These are phyloP conservation scores for Garra rufa DNA, from an alignment of 2,113 vertebrate species.

Conservation along the genomic window DNA sequence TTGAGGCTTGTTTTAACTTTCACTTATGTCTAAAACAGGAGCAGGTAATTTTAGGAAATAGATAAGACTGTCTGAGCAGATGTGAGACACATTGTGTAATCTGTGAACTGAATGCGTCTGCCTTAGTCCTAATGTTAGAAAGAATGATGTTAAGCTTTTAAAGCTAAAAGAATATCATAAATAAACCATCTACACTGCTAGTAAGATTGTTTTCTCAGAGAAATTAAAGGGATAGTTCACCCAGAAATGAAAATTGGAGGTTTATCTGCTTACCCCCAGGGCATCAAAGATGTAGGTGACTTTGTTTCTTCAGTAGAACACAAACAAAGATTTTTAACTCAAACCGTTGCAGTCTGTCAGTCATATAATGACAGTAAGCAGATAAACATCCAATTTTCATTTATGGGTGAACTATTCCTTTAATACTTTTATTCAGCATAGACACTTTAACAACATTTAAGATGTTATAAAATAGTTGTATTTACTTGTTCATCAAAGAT, in stretches of 20 bases:
- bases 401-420: no score
- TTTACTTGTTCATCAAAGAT: neutral
- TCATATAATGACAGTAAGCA: no score
- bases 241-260: no score
- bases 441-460: neutral
- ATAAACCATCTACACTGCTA: neutral
- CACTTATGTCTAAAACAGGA: neutral
- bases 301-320: no score
- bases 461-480: neutral
- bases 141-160: neutral
- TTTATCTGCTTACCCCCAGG: no score
- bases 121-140: neutral
- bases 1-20: neutral
- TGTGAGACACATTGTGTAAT: neutral
- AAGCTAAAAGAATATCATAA: neutral
- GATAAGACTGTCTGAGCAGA: neutral
- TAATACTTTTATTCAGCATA: neutral
- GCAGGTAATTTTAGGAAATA: constrained; percentile 8
- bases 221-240: no score
- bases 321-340: no score
- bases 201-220: neutral
- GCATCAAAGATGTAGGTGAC: no score
- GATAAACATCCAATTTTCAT: no score
- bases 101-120: neutral
- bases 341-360: no score